Evolutionary conservation across 2,888 invertebrate species (phyloP), one percentile per base, ranked within the genome.

Genomic region (Acrobasis suavella): DNA sequence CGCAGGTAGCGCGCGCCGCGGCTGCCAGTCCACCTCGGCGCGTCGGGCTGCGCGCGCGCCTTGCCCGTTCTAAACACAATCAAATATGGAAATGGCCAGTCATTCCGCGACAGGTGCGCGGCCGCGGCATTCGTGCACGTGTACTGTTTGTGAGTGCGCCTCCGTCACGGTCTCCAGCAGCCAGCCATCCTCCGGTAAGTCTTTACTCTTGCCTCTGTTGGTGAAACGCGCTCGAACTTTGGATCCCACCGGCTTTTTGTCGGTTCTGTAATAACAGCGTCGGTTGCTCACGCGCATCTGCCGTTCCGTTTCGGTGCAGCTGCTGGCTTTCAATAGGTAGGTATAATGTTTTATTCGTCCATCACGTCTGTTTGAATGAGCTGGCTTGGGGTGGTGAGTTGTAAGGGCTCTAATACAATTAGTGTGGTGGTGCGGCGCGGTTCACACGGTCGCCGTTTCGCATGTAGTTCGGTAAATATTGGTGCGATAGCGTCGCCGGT

Each of bases 31-130:
- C 85, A 82, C 81, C 81, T 82, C 87, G 76, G 78, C 82, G 86
- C 84, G 85, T 76, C 85, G 86, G 74, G 76, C 82, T 87, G 91
- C 89, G 90, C 89, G 89, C 85, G 91, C 91, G 89, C 87, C 76
- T 85, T 76, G 80, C 66, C 69, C 78, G 81, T 76, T 77, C 76
- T 78, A 80, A 80, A 82, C 79, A 80, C 80, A 77, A 81, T 83
- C 80, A 78, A 77, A 82, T 86, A 87, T 90, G 87, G 87, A 87
- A 89, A 88, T 87, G 84, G 86, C 85, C 77, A 86, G 84, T 88
- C 91, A 88, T 89, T 87, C 86, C 89, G 90, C 87, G 90, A 90
- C 92, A 91, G 91, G 91, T 92, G 91, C 85, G 87, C 88, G 84
- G 84, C 83, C 83, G 86, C 86, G 83, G 83, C 87, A 79, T 82